Percentiles rank a stretch among this genome's conserved stretches.
Conservation (phyloP, 2,888 invertebrate genomes). For the Diaphora mendica region DNA sequence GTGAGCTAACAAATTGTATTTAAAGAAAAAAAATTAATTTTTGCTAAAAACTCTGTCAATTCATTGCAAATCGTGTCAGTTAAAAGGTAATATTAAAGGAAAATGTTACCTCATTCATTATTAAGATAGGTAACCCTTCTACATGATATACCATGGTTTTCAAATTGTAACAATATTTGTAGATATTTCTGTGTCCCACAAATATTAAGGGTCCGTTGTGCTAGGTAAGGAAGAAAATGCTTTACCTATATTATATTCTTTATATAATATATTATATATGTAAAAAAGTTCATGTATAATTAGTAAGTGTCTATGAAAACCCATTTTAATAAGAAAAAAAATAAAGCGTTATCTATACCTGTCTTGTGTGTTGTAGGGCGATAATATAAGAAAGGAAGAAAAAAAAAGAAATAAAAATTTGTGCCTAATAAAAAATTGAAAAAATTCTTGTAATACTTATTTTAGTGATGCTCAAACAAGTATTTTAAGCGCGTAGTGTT, state of each 20-base stretch:
- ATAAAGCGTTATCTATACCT: constrained; percentile 75
- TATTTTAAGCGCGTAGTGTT: constrained; percentile 81
- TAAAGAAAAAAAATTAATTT: constrained; percentile 61
- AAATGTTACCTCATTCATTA: constrained; percentile 68
- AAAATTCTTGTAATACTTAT: constrained; percentile 66
- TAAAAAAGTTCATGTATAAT: constrained; percentile 82
- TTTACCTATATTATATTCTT: constrained; percentile 86
- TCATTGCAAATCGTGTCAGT: constrained; percentile 82
- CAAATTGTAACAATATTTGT: constrained; percentile 72
- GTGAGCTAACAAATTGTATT: constrained; percentile 53
- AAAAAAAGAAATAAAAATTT: constrained; percentile 66
- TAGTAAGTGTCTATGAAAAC: constrained; percentile 84
- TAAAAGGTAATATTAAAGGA: constrained; percentile 70
- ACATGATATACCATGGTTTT: constrained; percentile 70
- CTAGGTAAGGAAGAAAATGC: constrained; percentile 83
- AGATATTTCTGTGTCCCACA: constrained; percentile 80
- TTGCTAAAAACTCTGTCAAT: constrained; percentile 79
- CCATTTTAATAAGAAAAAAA: constrained; percentile 71
- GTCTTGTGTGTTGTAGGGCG: constrained; percentile 79
- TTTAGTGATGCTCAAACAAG: constrained; percentile 84
- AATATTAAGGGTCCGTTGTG: constrained; percentile 80
- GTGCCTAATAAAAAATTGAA: constrained; percentile 81
- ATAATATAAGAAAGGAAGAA: constrained; percentile 61
- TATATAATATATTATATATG: constrained; percentile 86
- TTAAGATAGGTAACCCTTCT: constrained; percentile 74